These are phyloP conservation scores for Terebella lapidaria DNA, from an alignment of 2,888 invertebrate genomes.

Conservation along the genomic window DNA sequence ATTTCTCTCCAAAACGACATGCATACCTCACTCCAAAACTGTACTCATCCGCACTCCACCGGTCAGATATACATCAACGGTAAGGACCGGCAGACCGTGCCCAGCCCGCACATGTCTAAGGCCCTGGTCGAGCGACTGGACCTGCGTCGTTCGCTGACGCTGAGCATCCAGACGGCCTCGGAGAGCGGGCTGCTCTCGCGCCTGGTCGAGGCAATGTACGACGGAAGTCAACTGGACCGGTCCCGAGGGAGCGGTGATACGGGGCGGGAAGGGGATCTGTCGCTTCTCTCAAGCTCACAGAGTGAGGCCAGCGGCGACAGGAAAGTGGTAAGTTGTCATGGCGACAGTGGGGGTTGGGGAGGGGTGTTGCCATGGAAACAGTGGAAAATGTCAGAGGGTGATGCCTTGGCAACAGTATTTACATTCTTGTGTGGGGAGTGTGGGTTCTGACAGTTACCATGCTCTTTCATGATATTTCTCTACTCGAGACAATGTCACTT, in stretches of 20 bases:
- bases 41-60: too few relatives aligned
- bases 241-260: neutral
- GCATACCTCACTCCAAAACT: too few relatives aligned
- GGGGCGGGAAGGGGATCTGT: neutral
- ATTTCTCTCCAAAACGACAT: too few relatives aligned
- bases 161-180: constrained; percentile 32
- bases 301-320: neutral
- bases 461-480: too few relatives aligned
- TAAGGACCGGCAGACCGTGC: constrained; percentile 25
- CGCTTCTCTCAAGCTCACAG: neutral
- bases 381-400: too few relatives aligned
- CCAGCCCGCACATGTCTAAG: constrained; percentile 31
- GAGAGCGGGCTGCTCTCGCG: neutral
- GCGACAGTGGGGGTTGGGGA: too few relatives aligned
- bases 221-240: neutral
- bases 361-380: too few relatives aligned
- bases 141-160: constrained; percentile 30
- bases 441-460: too few relatives aligned
- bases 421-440: too few relatives aligned
- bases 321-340: neutral
- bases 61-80: constrained; percentile 39
- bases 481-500: too few relatives aligned
- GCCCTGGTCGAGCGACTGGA: constrained; percentile 37
- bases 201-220: neutral
- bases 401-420: too few relatives aligned